Conservation (phyloP, 2,797 vertebrate species). For the Orientallactaga sibirica region DNA sequence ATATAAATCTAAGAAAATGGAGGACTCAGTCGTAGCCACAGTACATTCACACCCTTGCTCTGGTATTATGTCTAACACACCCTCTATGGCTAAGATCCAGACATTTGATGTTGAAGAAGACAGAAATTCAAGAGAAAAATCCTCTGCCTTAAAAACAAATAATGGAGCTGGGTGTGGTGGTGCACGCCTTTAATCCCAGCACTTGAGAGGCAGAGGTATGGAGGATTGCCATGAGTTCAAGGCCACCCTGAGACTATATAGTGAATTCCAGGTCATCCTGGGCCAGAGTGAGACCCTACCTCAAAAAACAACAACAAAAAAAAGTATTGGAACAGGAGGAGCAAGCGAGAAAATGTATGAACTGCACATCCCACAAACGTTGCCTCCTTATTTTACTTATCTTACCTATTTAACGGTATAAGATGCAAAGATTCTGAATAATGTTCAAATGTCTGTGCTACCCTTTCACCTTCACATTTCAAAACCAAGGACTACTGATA, state of each 20-base stretch:
- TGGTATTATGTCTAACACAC: not conserved
- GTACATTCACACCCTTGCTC: not conserved
- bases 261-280: too few species aligned
- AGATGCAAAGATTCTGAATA: not conserved
- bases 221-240: too few species aligned
- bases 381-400: not conserved
- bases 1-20: constrained; percentile 21
- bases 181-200: too few species aligned
- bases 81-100: not conserved
- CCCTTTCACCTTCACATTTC: not conserved
- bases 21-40: not conserved
- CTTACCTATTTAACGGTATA: not conserved
- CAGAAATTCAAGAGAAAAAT: not conserved
- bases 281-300: too few species aligned
- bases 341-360: accelerated
- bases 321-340: not conserved
- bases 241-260: too few species aligned
- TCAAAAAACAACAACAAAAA: not conserved
- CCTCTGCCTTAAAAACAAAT: not conserved
- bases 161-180: too few species aligned
- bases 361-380: not conserved
- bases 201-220: too few species aligned
- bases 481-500: not conserved
- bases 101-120: not conserved
- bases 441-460: not conserved